Evolutionary conservation across 2,797 vertebrate species (phyloP).

Genomic region (Sphenopsis melanotis): DNA sequence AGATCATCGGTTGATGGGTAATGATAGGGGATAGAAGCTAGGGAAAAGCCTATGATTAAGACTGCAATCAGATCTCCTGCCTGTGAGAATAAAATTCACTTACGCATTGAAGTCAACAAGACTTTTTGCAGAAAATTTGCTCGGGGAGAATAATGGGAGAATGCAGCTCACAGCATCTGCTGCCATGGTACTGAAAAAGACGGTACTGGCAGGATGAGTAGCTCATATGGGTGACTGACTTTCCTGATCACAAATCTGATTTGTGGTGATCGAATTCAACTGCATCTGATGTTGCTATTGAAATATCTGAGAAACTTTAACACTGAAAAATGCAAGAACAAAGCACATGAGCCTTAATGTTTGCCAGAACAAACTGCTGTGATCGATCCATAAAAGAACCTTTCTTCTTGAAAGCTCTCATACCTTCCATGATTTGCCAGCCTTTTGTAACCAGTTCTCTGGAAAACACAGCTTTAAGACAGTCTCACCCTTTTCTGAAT

Average conservation of each 20-base stretch:
- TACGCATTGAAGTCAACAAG: not conserved
- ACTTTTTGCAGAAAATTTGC: not conserved
- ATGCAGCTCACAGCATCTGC: not conserved
- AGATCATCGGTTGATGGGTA: not conserved
- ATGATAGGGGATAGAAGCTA: not conserved
- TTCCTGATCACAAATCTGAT: not conserved
- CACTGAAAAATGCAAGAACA: not conserved
- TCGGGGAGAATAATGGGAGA: not conserved
- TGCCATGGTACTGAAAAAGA: not conserved
- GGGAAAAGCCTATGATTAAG: not conserved
- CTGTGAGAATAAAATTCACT: not conserved
- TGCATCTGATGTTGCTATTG: not conserved
- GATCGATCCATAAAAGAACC: not conserved
- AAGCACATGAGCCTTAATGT: not conserved
- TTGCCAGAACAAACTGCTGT: not conserved
- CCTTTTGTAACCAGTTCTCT: not conserved
- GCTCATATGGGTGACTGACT: not conserved
- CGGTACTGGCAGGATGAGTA: not conserved
- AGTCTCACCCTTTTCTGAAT: not conserved
- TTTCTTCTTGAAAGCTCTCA: not conserved
- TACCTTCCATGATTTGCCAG: not conserved
- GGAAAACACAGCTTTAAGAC: not conserved
- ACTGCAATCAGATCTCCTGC: not conserved
- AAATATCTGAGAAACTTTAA: not conserved
- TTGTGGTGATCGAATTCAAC: not conserved